Percentiles rank a stretch among this genome's conserved stretches.
phyloP scores from a whole-genome alignment of 2,113 vertebrate genomes.

The Cyprichromis sp. region DNA sequence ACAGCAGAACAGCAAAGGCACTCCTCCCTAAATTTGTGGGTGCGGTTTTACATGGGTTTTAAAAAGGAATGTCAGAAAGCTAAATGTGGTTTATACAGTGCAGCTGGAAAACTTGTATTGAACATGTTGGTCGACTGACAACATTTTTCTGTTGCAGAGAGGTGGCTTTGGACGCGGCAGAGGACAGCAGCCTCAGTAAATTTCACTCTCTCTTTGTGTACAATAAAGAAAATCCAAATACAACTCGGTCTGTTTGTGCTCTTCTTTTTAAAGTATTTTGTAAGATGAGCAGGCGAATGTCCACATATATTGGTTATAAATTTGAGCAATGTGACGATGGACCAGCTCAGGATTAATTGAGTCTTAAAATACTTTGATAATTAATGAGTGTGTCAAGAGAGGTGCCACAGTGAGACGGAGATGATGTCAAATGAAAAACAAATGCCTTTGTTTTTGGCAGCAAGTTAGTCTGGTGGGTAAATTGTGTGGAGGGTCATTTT shows the following conservation, averaged over 20 bases:
- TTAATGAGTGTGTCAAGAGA: not conserved
- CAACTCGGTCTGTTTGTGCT: not conserved
- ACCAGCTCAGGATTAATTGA: not conserved
- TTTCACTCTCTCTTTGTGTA: constrained; percentile 73
- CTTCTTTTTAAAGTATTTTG: not conserved
- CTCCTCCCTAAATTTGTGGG: not conserved
- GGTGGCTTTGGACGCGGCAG: constrained; percentile 96
- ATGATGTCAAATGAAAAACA: not conserved
- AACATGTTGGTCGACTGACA: not conserved
- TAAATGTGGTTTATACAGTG: not conserved
- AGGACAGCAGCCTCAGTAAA: constrained; percentile 93
- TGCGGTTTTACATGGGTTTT: not conserved
- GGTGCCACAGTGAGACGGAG: not conserved
- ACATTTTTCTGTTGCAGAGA: constrained; percentile 73
- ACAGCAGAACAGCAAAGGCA: not conserved
- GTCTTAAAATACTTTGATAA: not conserved
- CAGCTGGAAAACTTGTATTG: not conserved
- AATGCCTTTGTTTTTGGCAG: not conserved
- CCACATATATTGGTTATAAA: not conserved
- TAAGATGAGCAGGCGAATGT: not conserved
- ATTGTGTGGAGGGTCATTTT: not conserved
- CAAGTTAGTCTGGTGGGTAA: not conserved
- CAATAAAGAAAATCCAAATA: constrained; percentile 82
- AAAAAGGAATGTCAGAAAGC: not conserved
- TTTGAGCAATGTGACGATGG: not conserved